phyloP scores from a whole-genome alignment of 1,140 invertebrate species.

The Leptinotarsa texana region DNA sequence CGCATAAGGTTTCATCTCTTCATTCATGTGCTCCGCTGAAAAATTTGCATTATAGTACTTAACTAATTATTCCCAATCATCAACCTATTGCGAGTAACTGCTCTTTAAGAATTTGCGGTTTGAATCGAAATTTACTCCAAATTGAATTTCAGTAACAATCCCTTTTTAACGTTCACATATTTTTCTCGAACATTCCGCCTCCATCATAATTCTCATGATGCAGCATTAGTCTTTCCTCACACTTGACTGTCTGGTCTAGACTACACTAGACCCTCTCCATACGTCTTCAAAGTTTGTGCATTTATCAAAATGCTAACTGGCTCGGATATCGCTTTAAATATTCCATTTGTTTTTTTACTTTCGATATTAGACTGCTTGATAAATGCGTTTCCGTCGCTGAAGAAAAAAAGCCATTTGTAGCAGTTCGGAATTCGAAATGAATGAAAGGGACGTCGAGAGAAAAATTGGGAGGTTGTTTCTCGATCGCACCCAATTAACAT shows the following conservation, averaged over 20 bases:
- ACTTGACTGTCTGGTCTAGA: constrained; percentile 6
- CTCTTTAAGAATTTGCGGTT: too few relatives aligned
- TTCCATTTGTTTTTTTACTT: constrained; percentile 12
- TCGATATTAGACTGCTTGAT: constrained; percentile 15
- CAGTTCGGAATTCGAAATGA: neutral
- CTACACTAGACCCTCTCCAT: neutral
- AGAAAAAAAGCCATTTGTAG: constrained; percentile 3
- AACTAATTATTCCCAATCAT: too few relatives aligned
- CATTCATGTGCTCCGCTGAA: too few relatives aligned
- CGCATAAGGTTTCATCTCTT: too few relatives aligned
- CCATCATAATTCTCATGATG: too few relatives aligned
- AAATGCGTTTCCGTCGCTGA: constrained; percentile 10
- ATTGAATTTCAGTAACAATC: too few relatives aligned
- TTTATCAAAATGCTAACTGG: constrained; percentile 9
- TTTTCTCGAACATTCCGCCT: too few relatives aligned
- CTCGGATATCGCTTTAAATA: constrained; percentile 13
- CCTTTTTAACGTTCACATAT: too few relatives aligned
- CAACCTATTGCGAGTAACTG: too few relatives aligned
- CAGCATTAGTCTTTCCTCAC: too few relatives aligned
- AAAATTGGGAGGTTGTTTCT: neutral
- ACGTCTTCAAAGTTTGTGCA: constrained; percentile 12
- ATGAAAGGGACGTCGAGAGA: neutral
- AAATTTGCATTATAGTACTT: too few relatives aligned
- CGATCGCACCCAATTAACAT: constrained; percentile 2
- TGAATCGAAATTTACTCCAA: too few relatives aligned